These are phyloP conservation scores for Falco berigora DNA, from an alignment of 2,797 vertebrate species.

Conservation along the genomic window DNA sequence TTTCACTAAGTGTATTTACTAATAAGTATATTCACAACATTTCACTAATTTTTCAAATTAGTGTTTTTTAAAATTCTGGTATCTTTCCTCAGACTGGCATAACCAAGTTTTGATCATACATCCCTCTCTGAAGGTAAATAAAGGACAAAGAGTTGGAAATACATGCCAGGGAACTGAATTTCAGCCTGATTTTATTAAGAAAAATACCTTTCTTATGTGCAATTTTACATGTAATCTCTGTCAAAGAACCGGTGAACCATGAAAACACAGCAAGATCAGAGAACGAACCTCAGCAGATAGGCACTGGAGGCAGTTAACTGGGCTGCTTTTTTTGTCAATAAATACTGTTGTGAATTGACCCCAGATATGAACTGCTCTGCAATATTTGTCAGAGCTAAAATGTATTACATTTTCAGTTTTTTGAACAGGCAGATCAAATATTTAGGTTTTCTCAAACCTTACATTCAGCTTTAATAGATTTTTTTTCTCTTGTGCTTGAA, in stretches of 20 bases:
- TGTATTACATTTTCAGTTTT: background rate
- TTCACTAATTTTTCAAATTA: background rate
- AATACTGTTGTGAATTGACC: background rate
- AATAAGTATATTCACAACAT: too few relatives aligned
- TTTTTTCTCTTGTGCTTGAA: background rate
- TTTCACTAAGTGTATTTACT: background rate
- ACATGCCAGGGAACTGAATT: background rate
- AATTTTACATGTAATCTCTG: background rate
- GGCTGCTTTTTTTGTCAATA: background rate
- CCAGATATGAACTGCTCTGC: background rate
- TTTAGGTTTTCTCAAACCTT: background rate
- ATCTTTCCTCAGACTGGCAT: background rate
- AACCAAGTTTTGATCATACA: background rate
- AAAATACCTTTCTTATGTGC: background rate
- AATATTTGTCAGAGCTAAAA: background rate
- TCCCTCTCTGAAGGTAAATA: background rate
- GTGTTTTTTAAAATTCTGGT: accelerated
- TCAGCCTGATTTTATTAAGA: background rate
- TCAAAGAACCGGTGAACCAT: background rate
- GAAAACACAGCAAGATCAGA: background rate
- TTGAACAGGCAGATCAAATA: background rate
- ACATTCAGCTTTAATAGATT: background rate
- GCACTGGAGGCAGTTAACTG: background rate
- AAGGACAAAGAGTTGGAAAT: background rate
- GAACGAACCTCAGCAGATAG: background rate